Conservation (phyloP, 2,113 vertebrate species). For the Oplegnathus fasciatus region DNA sequence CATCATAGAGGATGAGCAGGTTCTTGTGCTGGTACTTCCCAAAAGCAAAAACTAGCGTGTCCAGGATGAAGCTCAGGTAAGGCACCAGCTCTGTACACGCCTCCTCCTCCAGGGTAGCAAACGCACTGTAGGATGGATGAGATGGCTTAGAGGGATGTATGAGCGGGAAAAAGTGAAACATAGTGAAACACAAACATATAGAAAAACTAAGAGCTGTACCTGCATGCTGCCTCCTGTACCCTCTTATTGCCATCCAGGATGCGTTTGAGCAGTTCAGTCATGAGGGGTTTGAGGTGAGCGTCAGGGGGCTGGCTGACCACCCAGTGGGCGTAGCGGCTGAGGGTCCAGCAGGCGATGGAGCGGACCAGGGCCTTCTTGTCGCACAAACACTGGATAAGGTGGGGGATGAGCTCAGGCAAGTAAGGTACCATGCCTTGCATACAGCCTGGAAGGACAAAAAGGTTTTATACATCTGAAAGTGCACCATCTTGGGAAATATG, state of each 20-base stretch:
- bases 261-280: conserved; percentile 95
- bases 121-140: conserved; percentile 83
- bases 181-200: not conserved
- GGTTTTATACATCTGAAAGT: not conserved
- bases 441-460: conserved; percentile 84
- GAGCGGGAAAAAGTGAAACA: not conserved
- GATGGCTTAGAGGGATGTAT: not conserved
- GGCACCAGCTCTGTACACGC: conserved; percentile 97
- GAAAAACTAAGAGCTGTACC: conserved; percentile 75
- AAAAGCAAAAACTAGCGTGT: conserved; percentile 96
- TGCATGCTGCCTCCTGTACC: conserved; percentile 97
- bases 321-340: conserved; percentile 97
- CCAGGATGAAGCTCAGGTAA: conserved; percentile 95
- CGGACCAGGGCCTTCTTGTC: conserved; percentile 95
- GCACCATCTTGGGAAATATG: not conserved
- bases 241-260: conserved; percentile 96
- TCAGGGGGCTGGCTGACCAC: conserved; percentile 96
- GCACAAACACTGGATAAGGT: conserved; percentile 93
- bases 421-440: conserved; percentile 99
- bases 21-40: conserved; percentile 99
- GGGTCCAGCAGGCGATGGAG: conserved; percentile 96
- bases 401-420: conserved; percentile 94
- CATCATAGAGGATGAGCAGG: conserved; percentile 95
- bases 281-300: conserved; percentile 94
- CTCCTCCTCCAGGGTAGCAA: conserved; percentile 95